Conservation (phyloP, 2,113 vertebrate species). For the Alectura lathami region DNA sequence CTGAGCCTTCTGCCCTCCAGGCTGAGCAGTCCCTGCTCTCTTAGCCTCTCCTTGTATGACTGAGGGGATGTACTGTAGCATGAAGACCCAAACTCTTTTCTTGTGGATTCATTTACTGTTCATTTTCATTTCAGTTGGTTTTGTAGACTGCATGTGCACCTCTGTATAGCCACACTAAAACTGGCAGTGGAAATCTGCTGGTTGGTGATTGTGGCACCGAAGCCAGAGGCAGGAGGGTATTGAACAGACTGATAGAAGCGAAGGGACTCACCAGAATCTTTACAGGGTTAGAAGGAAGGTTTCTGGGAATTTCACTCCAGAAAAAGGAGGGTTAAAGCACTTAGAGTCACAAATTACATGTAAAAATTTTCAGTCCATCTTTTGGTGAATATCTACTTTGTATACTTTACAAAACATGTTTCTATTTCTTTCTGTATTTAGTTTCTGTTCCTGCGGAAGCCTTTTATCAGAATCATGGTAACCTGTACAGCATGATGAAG, state of each 20-base stretch:
- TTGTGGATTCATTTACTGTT: not conserved
- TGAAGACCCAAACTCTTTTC: not conserved
- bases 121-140: not conserved
- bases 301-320: not conserved
- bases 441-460: conserved; percentile 80
- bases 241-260: not conserved
- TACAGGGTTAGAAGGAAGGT: not conserved
- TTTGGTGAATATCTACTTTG: not conserved
- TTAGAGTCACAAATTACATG: not conserved
- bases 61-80: not conserved
- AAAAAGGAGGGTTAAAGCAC: not conserved
- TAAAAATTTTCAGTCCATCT: not conserved
- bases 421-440: conserved; percentile 20
- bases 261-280: not conserved
- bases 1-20: not conserved
- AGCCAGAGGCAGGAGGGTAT: not conserved
- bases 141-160: accelerated
- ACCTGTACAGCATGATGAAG: conserved; percentile 76
- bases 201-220: not conserved
- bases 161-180: not conserved
- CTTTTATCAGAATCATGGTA: conserved; percentile 77
- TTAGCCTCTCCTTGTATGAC: not conserved
- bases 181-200: not conserved
- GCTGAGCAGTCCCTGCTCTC: not conserved
- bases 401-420: not conserved